These are phyloP conservation scores for Dicycla oo DNA, from an alignment of 2,888 invertebrate species.

Conservation along the genomic window DNA sequence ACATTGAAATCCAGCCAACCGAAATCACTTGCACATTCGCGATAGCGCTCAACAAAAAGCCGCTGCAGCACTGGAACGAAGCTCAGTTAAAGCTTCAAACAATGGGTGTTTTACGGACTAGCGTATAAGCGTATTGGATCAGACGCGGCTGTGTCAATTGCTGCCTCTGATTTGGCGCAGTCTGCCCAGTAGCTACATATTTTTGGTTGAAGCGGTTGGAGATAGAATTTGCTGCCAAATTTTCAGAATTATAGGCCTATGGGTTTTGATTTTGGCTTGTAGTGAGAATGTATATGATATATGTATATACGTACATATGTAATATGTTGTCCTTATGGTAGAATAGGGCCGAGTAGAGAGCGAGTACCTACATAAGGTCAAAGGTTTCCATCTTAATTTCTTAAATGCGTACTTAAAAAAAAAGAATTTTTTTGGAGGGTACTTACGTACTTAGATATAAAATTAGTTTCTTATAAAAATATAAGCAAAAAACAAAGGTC, in stretches of 20 bases:
- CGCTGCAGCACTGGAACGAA: constrained; percentile 33
- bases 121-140: constrained; percentile 40
- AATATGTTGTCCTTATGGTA: no score
- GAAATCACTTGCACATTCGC: constrained; percentile 45
- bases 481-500: constrained; percentile 6
- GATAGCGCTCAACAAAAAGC: constrained; percentile 50
- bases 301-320: no score
- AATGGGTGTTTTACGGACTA: constrained; percentile 34
- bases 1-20: constrained; percentile 26
- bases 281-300: no score
- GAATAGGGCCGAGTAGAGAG: no score
- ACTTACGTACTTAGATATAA: background rate
- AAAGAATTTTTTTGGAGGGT: background rate
- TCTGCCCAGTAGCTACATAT: constrained; percentile 30
- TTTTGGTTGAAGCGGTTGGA: constrained; percentile 17
- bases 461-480: constrained; percentile 1
- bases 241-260: constrained; percentile 36
- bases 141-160: constrained; percentile 33
- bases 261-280: constrained; percentile 24
- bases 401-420: background rate
- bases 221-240: constrained; percentile 48
- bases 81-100: constrained; percentile 46
- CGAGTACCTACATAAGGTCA: background rate
- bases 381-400: background rate
- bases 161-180: constrained; percentile 44